Conservation (phyloP, 2,888 invertebrate species). For the Mimachlamys varia region DNA sequence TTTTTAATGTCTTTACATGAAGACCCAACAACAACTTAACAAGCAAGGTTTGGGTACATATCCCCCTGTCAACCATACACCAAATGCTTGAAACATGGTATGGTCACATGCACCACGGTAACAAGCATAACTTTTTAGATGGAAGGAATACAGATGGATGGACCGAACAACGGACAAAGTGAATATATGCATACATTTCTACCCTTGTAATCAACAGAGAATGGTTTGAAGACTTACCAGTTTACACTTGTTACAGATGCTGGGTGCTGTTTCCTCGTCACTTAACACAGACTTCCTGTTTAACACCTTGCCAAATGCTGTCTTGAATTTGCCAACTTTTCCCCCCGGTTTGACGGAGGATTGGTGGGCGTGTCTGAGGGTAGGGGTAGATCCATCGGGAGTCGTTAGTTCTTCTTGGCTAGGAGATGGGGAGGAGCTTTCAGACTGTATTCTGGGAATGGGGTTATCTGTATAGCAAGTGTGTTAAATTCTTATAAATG, state of each 20-base stretch:
- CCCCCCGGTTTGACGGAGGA: constrained; percentile 25
- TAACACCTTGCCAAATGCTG: constrained; percentile 60
- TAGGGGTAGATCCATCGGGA: background rate
- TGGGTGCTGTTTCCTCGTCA: background rate
- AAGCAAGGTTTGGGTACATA: too few species aligned
- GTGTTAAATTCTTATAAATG: too few species aligned
- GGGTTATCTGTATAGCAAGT: background rate
- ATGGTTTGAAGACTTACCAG: constrained; percentile 63
- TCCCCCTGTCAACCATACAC: too few species aligned
- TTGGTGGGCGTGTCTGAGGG: constrained; percentile 42
- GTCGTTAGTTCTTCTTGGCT: background rate
- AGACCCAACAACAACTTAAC: too few species aligned
- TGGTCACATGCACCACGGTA: too few species aligned
- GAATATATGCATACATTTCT: too few species aligned
- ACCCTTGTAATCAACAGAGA: too few species aligned
- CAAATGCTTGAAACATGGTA: too few species aligned
- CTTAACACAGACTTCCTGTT: background rate
- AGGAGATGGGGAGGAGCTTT: background rate
- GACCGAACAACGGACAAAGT: too few species aligned
- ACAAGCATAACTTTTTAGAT: too few species aligned
- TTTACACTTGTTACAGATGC: constrained; percentile 62
- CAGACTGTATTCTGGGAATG: background rate
- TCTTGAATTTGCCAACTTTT: constrained; percentile 54
- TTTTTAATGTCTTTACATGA: too few species aligned
- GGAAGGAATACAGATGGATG: too few species aligned